A percentile compares a stretch with the other conserved stretches of the same genome.
Evolutionary conservation across 2,888 invertebrate genomes (phyloP).

Genomic region (Nezara viridula): DNA sequence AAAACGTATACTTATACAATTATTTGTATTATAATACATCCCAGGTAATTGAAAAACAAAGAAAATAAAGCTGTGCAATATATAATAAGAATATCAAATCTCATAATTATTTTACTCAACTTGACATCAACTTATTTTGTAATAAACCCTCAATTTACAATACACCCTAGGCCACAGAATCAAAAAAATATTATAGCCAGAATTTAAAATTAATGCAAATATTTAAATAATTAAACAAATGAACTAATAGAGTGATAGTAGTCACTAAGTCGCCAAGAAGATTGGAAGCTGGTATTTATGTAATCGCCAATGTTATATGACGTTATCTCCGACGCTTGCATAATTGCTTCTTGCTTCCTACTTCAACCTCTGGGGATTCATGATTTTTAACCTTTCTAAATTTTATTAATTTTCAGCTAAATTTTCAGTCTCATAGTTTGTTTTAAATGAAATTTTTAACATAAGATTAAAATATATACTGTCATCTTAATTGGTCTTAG

Average conservation of each 20-base stretch:
- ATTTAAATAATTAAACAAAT: not conserved
- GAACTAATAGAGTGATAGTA: not conserved
- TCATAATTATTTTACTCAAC: too few species aligned
- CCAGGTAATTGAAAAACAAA: too few species aligned
- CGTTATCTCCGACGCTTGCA: not conserved
- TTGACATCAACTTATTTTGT: too few species aligned
- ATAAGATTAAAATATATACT: not conserved
- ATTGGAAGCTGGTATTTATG: constrained; percentile 18
- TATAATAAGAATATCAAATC: too few species aligned
- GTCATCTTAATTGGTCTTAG: too few species aligned
- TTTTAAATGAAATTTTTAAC: not conserved
- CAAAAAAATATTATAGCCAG: too few species aligned
- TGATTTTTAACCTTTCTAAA: not conserved
- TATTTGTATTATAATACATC: too few species aligned
- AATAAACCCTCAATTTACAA: too few species aligned
- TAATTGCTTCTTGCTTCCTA: not conserved
- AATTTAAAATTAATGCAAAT: too few species aligned
- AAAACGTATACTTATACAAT: too few species aligned
- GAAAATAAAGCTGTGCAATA: too few species aligned
- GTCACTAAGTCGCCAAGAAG: not conserved
- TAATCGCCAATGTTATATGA: constrained; percentile 36
- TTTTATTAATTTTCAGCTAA: not conserved
- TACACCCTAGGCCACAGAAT: too few species aligned
- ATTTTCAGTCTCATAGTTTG: not conserved
- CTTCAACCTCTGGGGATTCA: not conserved